Base-by-base conservation (phyloP, 1,140 invertebrate species). In the Brachionus paranguensis region DNA sequence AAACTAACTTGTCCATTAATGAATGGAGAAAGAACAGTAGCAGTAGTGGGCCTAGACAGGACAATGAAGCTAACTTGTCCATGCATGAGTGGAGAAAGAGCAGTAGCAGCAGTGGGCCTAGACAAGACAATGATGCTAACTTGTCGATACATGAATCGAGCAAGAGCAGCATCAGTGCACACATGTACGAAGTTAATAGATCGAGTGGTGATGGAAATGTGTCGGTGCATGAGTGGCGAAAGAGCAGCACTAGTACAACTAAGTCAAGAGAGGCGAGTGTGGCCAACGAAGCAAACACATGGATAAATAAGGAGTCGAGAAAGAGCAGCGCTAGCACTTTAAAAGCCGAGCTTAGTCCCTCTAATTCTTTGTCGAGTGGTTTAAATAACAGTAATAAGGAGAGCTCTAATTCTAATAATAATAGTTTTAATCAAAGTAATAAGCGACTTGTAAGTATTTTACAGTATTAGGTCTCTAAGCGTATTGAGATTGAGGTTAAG, bases 371-470 rank as follows among this genome's bases (percentile, higher is more conserved):
- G 17, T 50, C 43, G 12, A 50, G 72, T 76, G 27, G 72, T n/a
- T 37, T 76, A 37, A 76, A 76, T 76, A 76, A 50, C 27, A 50
- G 27, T 50, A 76, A 12, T 29, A 24, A 24, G 10, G 47, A 47
- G 24, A 11, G 17, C 5, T 10, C 43, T 53, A 37, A 76, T 50
- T 50, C 3, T 47, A 50, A 50, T 50, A 76, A 50, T 76, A 50
- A 43, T 74, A 74, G 70, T 43, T 43, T 47, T 74, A 74, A 12
- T 74, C 27, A 70, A 37, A 74, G 47, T 76, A 45, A 76, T 76
- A 76, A 76, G 27, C 72, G 72, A 37, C 72, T 76, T 76, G 72
- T 76, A 76, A 76, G 72, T 76, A 76, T 76, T 74, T 74, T 68
- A 68, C 65, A 68, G 37, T 45, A 72, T 72, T 72, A 60, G 53